Evolutionary conservation across 2,888 invertebrate species (phyloP).

Genomic region (Patella depressa): DNA sequence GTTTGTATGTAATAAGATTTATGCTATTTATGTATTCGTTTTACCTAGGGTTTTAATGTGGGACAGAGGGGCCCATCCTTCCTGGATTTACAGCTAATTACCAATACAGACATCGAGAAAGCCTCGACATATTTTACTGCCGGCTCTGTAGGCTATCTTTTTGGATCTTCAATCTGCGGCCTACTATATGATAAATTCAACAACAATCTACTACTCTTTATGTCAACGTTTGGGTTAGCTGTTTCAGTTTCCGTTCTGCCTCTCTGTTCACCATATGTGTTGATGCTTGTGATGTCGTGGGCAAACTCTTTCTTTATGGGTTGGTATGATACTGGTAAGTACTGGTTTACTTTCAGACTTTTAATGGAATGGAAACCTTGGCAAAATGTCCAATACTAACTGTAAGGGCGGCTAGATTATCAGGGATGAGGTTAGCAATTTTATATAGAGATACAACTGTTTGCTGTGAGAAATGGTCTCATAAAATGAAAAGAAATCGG

Average conservation of each 20-base stretch:
- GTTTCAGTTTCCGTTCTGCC: slow-evolving; percentile 66
- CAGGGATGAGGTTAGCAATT: too few species aligned
- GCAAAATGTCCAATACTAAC: too few species aligned
- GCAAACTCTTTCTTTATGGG: slow-evolving; percentile 27
- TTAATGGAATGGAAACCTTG: background rate
- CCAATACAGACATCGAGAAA: slow-evolving; percentile 57
- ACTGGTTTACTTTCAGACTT: background rate
- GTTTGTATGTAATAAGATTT: too few species aligned
- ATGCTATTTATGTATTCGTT: background rate
- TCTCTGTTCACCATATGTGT: slow-evolving; percentile 60
- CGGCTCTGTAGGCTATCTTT: slow-evolving; percentile 68
- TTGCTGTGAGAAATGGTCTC: too few species aligned
- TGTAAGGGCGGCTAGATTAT: too few species aligned
- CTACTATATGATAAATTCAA: slow-evolving; percentile 56
- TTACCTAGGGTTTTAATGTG: slow-evolving; percentile 68
- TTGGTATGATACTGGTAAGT: slow-evolving; percentile 35
- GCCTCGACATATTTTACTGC: slow-evolving; percentile 68
- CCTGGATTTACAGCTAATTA: slow-evolving; percentile 65
- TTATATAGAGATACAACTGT: too few species aligned
- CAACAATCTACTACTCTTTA: slow-evolving; percentile 66
- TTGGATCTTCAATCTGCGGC: slow-evolving; percentile 68
- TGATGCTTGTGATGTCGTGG: slow-evolving; percentile 57
- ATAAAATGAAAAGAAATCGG: too few species aligned
- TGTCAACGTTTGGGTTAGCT: slow-evolving; percentile 65
- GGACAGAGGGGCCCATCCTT: slow-evolving; percentile 71